These are phyloP conservation scores for Calameuta pallipes DNA, from an alignment of 2,888 invertebrate genomes.

Conservation along the genomic window DNA sequence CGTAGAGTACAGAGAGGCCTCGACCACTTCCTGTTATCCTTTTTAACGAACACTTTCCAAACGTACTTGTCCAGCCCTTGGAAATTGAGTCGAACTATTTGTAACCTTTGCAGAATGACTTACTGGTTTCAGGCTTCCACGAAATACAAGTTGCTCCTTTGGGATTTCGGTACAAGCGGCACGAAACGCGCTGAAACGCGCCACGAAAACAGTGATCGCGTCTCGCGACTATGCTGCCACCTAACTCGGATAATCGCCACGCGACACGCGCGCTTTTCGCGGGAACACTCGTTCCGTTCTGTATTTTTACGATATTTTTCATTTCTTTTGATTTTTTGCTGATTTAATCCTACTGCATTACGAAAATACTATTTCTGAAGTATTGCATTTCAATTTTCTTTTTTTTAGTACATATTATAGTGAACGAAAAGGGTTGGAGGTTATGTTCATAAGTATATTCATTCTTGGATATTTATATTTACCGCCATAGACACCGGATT, in stretches of 20 bases:
- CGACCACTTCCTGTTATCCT: conserved; percentile 22
- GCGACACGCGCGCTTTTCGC: conserved; percentile 38
- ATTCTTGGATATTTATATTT: neutral
- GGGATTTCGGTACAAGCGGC: neutral
- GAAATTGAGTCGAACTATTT: neutral
- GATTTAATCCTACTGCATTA: neutral
- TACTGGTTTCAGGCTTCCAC: neutral
- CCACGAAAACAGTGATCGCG: conserved; percentile 54
- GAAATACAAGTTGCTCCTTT: neutral
- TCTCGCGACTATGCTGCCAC: conserved; percentile 51
- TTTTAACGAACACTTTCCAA: conserved; percentile 39
- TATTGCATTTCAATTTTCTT: conserved; percentile 26
- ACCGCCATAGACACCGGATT: neutral
- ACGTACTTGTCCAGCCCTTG: conserved; percentile 36
- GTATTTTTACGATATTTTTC: neutral
- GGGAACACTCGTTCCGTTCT: conserved; percentile 29
- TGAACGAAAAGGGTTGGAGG: conserved; percentile 76
- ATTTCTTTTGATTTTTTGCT: neutral
- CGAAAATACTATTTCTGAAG: conserved; percentile 1
- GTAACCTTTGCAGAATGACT: neutral
- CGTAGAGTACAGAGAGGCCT: neutral
- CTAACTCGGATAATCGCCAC: conserved; percentile 36
- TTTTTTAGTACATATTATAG: conserved; percentile 55
- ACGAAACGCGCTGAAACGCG: neutral
- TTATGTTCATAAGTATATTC: neutral